These are phyloP conservation scores for Bradysia coprophila DNA, from an alignment of 1,140 invertebrate genomes.

Conservation along the genomic window DNA sequence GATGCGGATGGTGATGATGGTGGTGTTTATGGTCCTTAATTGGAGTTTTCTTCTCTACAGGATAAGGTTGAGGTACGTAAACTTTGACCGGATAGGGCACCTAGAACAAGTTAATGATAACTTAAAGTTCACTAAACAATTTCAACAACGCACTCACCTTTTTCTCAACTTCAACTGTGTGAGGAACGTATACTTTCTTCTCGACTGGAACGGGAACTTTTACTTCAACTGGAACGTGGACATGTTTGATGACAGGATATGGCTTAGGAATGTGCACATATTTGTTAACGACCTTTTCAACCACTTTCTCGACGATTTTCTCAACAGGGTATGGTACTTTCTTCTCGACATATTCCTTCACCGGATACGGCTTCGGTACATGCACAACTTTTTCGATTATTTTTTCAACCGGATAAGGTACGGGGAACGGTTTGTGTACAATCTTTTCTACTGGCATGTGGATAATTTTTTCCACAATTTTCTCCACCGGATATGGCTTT, in stretches of 20 bases:
- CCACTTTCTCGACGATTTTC: slow-evolving; percentile 36
- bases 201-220: slow-evolving; percentile 27
- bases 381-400: slow-evolving; percentile 25
- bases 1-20: not conserved
- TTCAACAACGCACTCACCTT: not conserved
- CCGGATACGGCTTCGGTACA: slow-evolving; percentile 23
- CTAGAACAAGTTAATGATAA: not conserved
- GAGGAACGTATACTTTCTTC: slow-evolving; percentile 24
- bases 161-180: not conserved
- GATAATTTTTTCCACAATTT: slow-evolving; percentile 27
- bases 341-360: slow-evolving; percentile 28
- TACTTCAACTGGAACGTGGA: slow-evolving; percentile 30
- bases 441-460: slow-evolving; percentile 33
- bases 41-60: slow-evolving; percentile 21
- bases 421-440: slow-evolving; percentile 33
- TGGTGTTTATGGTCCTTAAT: slow-evolving; percentile 5
- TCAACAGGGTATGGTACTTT: slow-evolving; percentile 40
- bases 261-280: slow-evolving; percentile 27
- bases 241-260: slow-evolving; percentile 26
- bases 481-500: slow-evolving; percentile 18
- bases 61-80: slow-evolving; percentile 21
- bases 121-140: not conserved
- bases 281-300: slow-evolving; percentile 37
- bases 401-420: slow-evolving; percentile 41
- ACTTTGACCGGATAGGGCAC: slow-evolving; percentile 26